Base-by-base conservation (phyloP, 2,888 invertebrate genomes). In the Zhuqinia jingwanae region DNA sequence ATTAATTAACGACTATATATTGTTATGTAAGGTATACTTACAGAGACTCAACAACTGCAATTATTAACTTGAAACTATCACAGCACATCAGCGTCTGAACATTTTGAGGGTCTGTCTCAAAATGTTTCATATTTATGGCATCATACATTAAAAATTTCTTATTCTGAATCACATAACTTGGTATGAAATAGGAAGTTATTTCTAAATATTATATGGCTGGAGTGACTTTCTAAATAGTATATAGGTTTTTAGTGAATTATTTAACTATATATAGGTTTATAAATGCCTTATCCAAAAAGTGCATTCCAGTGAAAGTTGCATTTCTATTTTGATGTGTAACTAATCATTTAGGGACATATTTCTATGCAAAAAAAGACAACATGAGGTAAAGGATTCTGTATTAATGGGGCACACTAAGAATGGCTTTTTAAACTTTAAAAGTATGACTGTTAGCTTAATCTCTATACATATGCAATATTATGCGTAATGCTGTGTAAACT, bases 401-500 rank as follows among this genome's bases (percentile, higher is more conserved):
- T 10, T 2, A 50, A n/a, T 50, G 50, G 50, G 50, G 50, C 15
- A 5, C 3, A 13, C n/a, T 50, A 50, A 50, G 50, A 50, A 50
- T 15, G 36, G 8, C 3, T 36, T 36, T 36, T 36, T 36, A 36
- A 36, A 36, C 5, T 6, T 36, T 36, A 8, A 36, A 36, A 8
- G 3, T 36, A 36, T 36, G 36, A 36, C 36, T 36, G 36, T 36
- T 36, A 36, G 36, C 36, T 65, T 42, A 45, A 45, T 22, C 11
- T 45, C 45, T 63, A 58, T 36, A 45, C 8, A 58, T 60, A n/a
- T n/a, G n/a, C n/a, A n/a, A n/a, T n/a, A n/a, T n/a, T n/a, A n/a
- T n/a, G n/a, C n/a, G n/a, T n/a, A n/a, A n/a, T 85, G 85, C 47
- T 70, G 68, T 79, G 85, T 79, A 78, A 85, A 85, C 85, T 85